Percentiles rank a stretch among this genome's conserved stretches.
Conservation (phyloP, 2,797 vertebrate species). For the Hippocampus kuda region DNA sequence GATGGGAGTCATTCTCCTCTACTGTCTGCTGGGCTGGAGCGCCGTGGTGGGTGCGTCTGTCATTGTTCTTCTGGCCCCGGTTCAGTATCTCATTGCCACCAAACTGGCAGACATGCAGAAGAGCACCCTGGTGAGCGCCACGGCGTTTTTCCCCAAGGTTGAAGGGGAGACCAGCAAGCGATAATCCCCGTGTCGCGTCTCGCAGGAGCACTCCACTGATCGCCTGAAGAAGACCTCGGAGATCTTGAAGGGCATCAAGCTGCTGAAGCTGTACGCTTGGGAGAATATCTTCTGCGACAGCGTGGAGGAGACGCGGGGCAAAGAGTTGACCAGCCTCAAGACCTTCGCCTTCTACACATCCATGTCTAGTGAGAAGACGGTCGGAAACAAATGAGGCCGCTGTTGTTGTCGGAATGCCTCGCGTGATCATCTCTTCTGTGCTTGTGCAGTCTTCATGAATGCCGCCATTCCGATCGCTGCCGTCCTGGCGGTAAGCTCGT, state of each 20-base stretch:
- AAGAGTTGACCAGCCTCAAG: conserved; percentile 88
- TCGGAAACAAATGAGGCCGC: neutral
- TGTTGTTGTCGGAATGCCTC: neutral
- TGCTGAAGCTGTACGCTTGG: conserved; percentile 96
- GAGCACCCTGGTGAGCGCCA: conserved; percentile 79
- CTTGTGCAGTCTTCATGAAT: conserved; percentile 90
- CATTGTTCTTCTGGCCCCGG: conserved; percentile 85
- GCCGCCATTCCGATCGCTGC: conserved; percentile 94
- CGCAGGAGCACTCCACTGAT: conserved; percentile 92
- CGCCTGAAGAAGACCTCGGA: conserved; percentile 94
- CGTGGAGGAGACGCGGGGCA: conserved; percentile 84
- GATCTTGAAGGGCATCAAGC: conserved; percentile 94
- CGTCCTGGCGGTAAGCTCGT: conserved; percentile 82
- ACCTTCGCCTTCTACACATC: conserved; percentile 94
- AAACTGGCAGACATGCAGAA: conserved; percentile 94
- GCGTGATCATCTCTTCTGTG: conserved; percentile 1
- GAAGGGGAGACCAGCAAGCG: too few relatives aligned
- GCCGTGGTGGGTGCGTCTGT: conserved; percentile 86
- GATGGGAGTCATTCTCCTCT: conserved; percentile 94
- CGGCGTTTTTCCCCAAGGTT: neutral
- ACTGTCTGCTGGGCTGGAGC: conserved; percentile 76
- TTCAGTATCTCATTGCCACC: conserved; percentile 95
- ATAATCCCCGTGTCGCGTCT: neutral
- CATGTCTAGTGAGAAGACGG: conserved; percentile 80
- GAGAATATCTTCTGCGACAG: conserved; percentile 92